Conservation (phyloP, 2,113 vertebrate genomes). For the Rhabdomys dilectus region DNA sequence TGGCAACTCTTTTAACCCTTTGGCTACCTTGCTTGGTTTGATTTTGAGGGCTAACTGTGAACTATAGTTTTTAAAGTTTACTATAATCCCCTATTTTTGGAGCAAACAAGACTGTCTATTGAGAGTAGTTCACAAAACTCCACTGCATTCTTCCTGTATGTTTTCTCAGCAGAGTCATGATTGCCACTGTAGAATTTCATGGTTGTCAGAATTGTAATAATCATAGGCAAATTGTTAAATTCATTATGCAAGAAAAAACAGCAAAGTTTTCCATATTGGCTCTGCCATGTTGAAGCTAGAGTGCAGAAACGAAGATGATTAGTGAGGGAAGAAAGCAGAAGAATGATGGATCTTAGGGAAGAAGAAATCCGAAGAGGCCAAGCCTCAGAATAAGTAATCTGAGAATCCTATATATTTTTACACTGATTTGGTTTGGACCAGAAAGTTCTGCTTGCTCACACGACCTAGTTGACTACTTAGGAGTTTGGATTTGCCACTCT, state of each 20-base stretch:
- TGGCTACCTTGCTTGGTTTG: not conserved
- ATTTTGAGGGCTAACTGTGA: not conserved
- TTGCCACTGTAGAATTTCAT: not conserved
- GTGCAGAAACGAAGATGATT: not conserved
- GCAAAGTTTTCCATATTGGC: not conserved
- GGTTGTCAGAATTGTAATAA: not conserved
- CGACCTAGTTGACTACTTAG: not conserved
- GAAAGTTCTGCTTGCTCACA: not conserved
- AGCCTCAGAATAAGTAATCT: not conserved
- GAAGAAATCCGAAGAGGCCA: not conserved
- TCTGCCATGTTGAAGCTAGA: not conserved
- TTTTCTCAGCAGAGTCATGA: constrained; percentile 1
- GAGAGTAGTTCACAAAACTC: not conserved
- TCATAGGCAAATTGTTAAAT: not conserved
- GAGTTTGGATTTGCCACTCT: not conserved
- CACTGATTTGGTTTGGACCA: not conserved
- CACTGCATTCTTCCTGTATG: not conserved
- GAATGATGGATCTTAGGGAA: not conserved
- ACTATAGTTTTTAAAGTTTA: not conserved
- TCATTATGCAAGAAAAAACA: not conserved
- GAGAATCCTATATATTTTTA: not conserved
- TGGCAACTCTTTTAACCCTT: not conserved
- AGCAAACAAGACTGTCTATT: not conserved
- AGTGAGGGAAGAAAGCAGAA: not conserved
- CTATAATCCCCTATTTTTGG: not conserved